Evolutionary conservation across 2,888 invertebrate species (phyloP).

Genomic region (Pecten maximus): DNA sequence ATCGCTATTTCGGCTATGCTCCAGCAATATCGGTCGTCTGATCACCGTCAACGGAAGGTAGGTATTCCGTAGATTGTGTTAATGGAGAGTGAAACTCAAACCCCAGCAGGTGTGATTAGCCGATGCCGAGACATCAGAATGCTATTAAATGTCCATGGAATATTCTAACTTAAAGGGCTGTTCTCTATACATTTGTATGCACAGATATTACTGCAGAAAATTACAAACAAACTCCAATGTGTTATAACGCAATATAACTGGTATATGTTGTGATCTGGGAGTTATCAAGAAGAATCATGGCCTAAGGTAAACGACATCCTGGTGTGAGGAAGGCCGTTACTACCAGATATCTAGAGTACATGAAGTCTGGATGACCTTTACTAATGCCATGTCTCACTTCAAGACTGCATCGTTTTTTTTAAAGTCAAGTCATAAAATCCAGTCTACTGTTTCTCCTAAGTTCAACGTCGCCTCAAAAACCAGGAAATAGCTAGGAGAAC

Average conservation of each 20-base stretch:
- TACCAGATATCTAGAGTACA: no score
- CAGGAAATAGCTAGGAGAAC: no score
- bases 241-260: not conserved
- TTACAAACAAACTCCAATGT: not conserved
- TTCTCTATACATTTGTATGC: not conserved
- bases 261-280: not conserved
- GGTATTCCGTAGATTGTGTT: not conserved
- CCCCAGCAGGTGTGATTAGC: not conserved
- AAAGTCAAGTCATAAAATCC: no score
- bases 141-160: constrained; percentile 1
- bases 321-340: not conserved
- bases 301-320: not conserved
- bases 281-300: not conserved
- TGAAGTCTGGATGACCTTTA: no score
- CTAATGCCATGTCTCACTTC: no score
- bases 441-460: no score
- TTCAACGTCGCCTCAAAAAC: no score
- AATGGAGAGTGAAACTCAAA: not conserved
- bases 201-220: not conserved
- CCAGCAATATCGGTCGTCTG: not conserved
- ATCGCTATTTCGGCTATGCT: not conserved
- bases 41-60: not conserved
- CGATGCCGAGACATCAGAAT: not conserved
- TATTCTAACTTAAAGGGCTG: not conserved
- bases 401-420: no score